Conservation (phyloP, 2,113 vertebrate genomes). For the Corvus cornix region DNA sequence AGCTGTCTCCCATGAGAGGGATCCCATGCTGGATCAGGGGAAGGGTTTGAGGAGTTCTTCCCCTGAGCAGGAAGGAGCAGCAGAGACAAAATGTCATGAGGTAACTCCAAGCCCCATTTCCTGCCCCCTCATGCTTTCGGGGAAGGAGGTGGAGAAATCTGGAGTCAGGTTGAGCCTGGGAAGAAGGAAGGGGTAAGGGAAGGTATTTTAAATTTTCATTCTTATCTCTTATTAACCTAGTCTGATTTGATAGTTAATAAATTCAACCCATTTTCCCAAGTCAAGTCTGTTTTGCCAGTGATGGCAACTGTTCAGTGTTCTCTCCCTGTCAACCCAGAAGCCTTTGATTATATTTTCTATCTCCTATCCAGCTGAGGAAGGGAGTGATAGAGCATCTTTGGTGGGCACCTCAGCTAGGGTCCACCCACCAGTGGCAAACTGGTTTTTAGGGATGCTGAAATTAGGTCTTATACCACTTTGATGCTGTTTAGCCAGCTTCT, state of each 20-base stretch:
- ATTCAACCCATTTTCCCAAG: not conserved
- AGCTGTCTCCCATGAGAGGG: not conserved
- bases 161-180: not conserved
- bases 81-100: not conserved
- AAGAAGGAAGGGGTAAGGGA: not conserved
- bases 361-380: not conserved
- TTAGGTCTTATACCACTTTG: not conserved
- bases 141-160: not conserved
- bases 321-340: not conserved
- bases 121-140: rapidly evolving
- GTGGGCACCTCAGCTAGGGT: not conserved
- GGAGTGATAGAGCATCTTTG: not conserved
- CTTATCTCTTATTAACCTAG: not conserved
- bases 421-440: not conserved
- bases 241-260: not conserved
- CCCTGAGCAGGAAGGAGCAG: not conserved
- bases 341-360: not conserved
- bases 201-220: not conserved
- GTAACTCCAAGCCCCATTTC: not conserved
- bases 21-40: not conserved
- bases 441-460: not conserved
- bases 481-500: not conserved
- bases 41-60: not conserved
- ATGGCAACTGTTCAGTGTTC: not conserved
- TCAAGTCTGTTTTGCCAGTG: not conserved